A percentile compares a stretch with the other conserved stretches of the same genome.
Conservation (phyloP, 1,140 invertebrate genomes). For the Platyura marginata region DNA sequence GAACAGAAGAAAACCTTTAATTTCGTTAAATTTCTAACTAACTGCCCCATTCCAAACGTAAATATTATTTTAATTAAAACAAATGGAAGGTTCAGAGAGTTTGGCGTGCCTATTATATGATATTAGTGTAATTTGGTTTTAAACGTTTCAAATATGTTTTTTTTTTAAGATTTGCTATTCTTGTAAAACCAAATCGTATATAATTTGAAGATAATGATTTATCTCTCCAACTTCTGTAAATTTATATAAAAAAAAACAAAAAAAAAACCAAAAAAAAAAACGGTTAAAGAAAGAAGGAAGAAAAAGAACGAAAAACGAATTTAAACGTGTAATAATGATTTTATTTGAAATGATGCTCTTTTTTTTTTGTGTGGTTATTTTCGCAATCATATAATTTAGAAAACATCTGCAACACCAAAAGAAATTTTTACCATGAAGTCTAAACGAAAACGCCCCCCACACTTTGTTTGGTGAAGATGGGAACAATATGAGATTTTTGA, state of each 20-base stretch:
- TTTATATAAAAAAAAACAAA: not conserved
- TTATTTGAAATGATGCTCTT: not conserved
- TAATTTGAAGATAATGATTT: not conserved
- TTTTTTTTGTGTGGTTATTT: not conserved
- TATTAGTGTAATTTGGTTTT: not conserved
- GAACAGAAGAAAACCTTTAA: too few species aligned
- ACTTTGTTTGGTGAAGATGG: too few species aligned
- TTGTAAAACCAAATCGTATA: not conserved
- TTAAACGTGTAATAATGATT: not conserved
- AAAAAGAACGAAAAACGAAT: not conserved
- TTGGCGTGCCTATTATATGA: not conserved
- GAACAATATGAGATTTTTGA: too few species aligned
- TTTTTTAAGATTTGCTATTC: not conserved
- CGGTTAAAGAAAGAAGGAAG: too few species aligned
- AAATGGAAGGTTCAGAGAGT: not conserved
- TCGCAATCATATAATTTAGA: not conserved
- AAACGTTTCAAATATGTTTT: not conserved
- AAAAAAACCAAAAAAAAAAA: too few species aligned
- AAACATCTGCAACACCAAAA: not conserved
- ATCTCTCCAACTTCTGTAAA: not conserved
- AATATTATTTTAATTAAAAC: not conserved
- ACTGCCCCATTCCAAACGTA: too few species aligned
- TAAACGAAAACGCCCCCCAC: too few species aligned
- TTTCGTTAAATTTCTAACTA: too few species aligned
- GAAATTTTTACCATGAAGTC: too few species aligned